A percentile compares a stretch with the other conserved stretches of the same genome.
phyloP scores from a whole-genome alignment of 2,888 invertebrate genomes.

The Sinodicranocentrus sp. region DNA sequence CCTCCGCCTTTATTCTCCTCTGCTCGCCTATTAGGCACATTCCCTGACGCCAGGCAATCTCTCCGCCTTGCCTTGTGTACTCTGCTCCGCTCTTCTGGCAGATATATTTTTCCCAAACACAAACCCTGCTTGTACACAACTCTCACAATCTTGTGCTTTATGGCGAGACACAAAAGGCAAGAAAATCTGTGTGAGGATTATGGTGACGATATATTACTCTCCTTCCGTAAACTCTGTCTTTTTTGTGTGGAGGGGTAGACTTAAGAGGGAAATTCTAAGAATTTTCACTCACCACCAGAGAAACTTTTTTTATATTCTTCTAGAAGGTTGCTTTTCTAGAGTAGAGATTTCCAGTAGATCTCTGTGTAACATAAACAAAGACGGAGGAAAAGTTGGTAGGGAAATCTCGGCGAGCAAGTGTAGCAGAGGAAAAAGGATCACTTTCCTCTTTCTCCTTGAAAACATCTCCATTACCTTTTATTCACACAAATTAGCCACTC shows the following conservation, averaged over 20 bases:
- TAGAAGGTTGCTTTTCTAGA: no score
- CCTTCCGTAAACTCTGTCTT: background rate
- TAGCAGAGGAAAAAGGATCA: constrained; percentile 31
- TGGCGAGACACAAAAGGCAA: constrained; percentile 11
- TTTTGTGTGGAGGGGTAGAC: background rate
- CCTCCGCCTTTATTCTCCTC: constrained; percentile 74
- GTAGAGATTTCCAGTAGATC: no score
- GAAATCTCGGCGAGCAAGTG: constrained; percentile 23
- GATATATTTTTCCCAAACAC: background rate
- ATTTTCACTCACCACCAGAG: constrained; percentile 23
- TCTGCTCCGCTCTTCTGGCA: background rate
- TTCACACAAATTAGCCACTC: constrained; percentile 58
- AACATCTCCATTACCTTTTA: constrained; percentile 56
- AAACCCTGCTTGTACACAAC: background rate
- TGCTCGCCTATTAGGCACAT: constrained; percentile 71
- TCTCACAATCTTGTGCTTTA: background rate
- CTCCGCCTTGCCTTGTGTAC: constrained; percentile 31
- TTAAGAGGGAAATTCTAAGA: background rate
- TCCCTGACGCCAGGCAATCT: constrained; percentile 50
- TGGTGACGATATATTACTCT: constrained; percentile 37
- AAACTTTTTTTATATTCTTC: background rate
- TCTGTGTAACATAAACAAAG: no score
- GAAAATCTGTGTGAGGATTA: constrained; percentile 30
- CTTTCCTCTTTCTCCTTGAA: constrained; percentile 28
- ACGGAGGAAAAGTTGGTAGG: no score